Conservation (phyloP, 30 jellyfish, hydroid and myxozoan species). For the Hydractinia symbiolongicarpus region DNA sequence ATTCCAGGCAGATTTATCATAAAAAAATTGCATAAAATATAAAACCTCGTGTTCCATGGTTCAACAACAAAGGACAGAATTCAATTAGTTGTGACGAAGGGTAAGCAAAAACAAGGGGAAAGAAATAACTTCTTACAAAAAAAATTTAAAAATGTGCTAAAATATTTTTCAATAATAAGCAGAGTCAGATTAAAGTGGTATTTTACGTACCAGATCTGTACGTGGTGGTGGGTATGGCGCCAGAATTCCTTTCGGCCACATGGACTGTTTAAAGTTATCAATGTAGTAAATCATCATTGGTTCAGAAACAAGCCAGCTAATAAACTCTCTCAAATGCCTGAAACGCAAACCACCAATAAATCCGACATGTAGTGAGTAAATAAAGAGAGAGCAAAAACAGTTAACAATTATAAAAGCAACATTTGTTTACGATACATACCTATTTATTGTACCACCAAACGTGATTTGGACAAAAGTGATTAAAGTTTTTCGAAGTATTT, state of each 20-base stretch:
- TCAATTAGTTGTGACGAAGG: too few species aligned
- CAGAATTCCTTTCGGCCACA: slow-evolving; percentile 95
- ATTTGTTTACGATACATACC: slow-evolving; percentile 32
- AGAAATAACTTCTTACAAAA: too few species aligned
- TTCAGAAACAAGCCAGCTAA: slow-evolving; percentile 91
- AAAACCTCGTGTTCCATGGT: too few species aligned
- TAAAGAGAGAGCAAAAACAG: too few species aligned
- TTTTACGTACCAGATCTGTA: slow-evolving; percentile 60
- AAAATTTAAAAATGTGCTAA: too few species aligned
- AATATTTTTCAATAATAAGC: too few species aligned
- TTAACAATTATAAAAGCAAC: not conserved
- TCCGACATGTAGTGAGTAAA: not conserved
- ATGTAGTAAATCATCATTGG: slow-evolving; percentile 85
- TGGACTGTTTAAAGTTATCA: slow-evolving; percentile 70
- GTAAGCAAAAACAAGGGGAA: too few species aligned
- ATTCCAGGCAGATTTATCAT: not conserved
- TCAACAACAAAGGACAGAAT: too few species aligned
- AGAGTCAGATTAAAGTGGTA: too few species aligned
- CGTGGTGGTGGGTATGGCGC: slow-evolving; percentile 89
- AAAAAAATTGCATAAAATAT: not conserved
- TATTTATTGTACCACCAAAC: slow-evolving; percentile 97
- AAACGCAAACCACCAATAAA: not conserved
- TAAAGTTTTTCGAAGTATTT: slow-evolving; percentile 74
- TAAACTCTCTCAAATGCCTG: slow-evolving; percentile 87
- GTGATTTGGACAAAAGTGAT: slow-evolving; percentile 94